phyloP scores from a whole-genome alignment of 2,797 vertebrate genomes.

The Knipowitschia caucasica region DNA sequence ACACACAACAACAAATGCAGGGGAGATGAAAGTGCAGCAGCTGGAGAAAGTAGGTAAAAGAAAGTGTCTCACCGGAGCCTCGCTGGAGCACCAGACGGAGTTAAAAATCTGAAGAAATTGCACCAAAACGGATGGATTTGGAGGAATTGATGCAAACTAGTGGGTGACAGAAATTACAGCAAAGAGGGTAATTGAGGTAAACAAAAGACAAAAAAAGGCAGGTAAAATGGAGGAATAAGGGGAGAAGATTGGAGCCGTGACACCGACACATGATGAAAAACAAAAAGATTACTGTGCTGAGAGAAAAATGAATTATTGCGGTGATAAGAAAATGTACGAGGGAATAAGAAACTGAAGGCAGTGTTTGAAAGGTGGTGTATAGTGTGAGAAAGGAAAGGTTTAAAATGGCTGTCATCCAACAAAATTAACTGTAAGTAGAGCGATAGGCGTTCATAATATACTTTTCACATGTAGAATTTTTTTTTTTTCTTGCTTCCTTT shows the following conservation, averaged over 20 bases:
- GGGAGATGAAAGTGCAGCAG: conserved; percentile 28
- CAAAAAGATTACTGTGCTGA: conserved; percentile 9
- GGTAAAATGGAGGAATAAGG: conserved; percentile 8
- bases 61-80: conserved; percentile 23
- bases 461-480: neutral
- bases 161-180: conserved; percentile 17
- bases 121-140: neutral
- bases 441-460: neutral
- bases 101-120: neutral
- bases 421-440: neutral
- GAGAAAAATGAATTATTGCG: conserved; percentile 25
- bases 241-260: conserved; percentile 4
- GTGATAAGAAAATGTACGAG: conserved; percentile 20
- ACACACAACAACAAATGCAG: conserved; percentile 27
- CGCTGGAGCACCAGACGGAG: conserved; percentile 10
- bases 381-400: too few species aligned
- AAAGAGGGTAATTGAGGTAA: conserved; percentile 35
- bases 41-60: conserved; percentile 15
- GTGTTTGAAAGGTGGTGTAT: neutral
- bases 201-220: conserved; percentile 28
- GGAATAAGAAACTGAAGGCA: neutral
- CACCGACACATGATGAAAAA: conserved; percentile 16
- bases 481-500: too few species aligned
- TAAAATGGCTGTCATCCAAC: neutral
- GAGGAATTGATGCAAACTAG: neutral